Evolutionary conservation across 1,140 invertebrate genomes (phyloP), one percentile per base, ranked within the genome.

Genomic region (Drosophila dunni): DNA sequence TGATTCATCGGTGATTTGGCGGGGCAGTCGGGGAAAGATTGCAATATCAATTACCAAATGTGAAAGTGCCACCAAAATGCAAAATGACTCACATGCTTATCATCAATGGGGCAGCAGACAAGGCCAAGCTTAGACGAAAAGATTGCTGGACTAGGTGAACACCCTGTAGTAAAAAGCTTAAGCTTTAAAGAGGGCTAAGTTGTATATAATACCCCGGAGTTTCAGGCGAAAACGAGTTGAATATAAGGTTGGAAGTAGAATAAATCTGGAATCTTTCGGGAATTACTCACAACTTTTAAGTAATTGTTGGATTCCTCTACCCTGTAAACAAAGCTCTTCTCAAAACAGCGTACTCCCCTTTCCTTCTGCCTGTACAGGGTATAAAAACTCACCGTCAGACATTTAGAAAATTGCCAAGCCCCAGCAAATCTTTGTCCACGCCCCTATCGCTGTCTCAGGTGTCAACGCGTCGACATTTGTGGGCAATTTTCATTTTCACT

Each of bases 401-500:
- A 53, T 53, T 53, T 34, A 36, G 50, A 53, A 53, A 53, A 53
- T 53, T 34, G n/a, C 3, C 29, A 17, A 36, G n/a, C 29, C 15
- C 29, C 15, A 33, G 15, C 9, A 56, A 56, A 40, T 56, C 36
- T 34, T 20, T 42, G 34, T 9, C 29, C 48, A 53, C 50, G 42
- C 50, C 48, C 15, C 54, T n/a, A 70, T 58, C 45, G 11, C 48
- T 62, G 29, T n/a, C 24, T 48, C 51, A 34, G 24, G 17, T 66
- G 44, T 66, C 42, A 57, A 36, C 40, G 48, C 38, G 15, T 34
- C 64, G 29, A 53, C 57, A 38, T 15, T 51, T 60, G 69, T 42
- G 36, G 36, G 24, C 40, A 69, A 74, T 74, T 76, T 79, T 76
- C 45, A 81, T 85, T 84, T 84, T 85, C 81, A 75, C 81, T 82